Evolutionary conservation across 2,797 vertebrate species (phyloP).

Genomic region (Premnoplex brunnescens): DNA sequence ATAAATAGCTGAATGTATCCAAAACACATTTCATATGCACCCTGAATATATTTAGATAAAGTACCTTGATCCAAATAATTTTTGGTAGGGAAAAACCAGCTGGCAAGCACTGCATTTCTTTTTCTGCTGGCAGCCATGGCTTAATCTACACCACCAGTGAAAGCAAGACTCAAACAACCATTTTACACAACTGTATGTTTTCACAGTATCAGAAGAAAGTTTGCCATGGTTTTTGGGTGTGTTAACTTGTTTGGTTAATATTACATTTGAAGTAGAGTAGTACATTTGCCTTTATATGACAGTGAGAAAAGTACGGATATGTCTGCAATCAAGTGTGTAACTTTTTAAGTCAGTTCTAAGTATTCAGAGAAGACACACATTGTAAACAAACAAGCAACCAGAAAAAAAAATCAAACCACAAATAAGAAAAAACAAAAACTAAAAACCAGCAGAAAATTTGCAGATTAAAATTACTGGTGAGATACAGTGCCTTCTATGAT

Average conservation of each 20-base stretch:
- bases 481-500: not conserved
- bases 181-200: not conserved
- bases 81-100: not conserved
- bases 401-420: not conserved
- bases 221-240: not conserved
- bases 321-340: not conserved
- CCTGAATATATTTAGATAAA: not conserved
- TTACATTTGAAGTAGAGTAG: not conserved
- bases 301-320: not conserved
- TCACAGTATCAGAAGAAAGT: not conserved
- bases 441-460: not conserved
- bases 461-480: not conserved
- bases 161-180: not conserved
- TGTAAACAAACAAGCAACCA: not conserved
- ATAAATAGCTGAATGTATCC: not conserved
- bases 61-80: not conserved
- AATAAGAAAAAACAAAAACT: not conserved
- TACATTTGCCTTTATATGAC: not conserved
- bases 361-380: not conserved
- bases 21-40: not conserved
- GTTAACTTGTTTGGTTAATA: not conserved
- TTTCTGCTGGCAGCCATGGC: not conserved
- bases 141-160: not conserved
- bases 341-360: not conserved
- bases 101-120: not conserved